A percentile compares a stretch with the other conserved stretches of the same genome.
Evolutionary conservation across 2,888 invertebrate species (phyloP).

Genomic region (Scaptodrosophila latifasciaeformis): DNA sequence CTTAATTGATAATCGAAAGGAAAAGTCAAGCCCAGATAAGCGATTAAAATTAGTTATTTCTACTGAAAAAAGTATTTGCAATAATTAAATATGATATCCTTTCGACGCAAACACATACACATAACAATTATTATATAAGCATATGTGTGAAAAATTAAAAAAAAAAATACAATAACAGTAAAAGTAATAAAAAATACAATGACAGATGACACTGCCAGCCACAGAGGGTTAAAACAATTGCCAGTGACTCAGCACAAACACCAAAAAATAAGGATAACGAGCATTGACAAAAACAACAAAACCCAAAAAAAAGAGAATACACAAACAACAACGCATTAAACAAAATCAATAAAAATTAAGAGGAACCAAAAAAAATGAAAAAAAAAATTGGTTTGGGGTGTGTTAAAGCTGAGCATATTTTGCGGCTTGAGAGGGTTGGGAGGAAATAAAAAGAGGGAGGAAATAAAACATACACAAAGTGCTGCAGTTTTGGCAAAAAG

Average conservation of each 20-base stretch:
- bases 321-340: conserved; percentile 58
- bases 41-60: no score
- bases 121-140: conserved; percentile 58
- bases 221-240: conserved; percentile 52
- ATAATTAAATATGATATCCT: no score
- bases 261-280: conserved; percentile 32
- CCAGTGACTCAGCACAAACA: conserved; percentile 54
- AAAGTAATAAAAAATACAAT: conserved; percentile 29
- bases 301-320: conserved; percentile 46
- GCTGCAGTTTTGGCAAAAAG: neutral
- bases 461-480: conserved; percentile 1
- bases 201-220: conserved; percentile 11
- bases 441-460: neutral
- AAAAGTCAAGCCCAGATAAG: no score
- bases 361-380: neutral
- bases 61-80: no score
- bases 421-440: neutral
- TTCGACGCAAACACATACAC: no score
- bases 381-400: conserved; percentile 6
- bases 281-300: conserved; percentile 15
- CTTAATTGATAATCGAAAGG: no score
- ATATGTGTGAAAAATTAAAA: conserved; percentile 51
- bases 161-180: conserved; percentile 51
- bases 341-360: conserved; percentile 67
- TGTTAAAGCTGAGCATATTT: neutral